A percentile compares a stretch with the other conserved stretches of the same genome.
Evolutionary conservation across 2,888 invertebrate species (phyloP).

Genomic region (Ectemnius lituratus): DNA sequence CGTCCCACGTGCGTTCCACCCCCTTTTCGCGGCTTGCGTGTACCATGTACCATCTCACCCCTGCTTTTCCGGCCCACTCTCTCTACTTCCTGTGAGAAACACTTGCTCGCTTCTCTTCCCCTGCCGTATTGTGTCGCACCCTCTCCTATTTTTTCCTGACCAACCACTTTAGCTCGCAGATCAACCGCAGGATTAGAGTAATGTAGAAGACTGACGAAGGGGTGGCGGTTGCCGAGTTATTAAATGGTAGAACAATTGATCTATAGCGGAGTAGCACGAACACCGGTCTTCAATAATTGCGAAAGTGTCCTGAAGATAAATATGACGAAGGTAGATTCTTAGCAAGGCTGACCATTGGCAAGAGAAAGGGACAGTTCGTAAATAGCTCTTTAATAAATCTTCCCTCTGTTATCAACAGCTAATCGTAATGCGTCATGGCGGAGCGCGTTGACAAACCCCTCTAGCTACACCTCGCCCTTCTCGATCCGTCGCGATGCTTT

Average conservation of each 20-base stretch:
- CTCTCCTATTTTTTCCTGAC: too few relatives aligned
- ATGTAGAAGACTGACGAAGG: too few relatives aligned
- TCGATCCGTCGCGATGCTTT: slow-evolving; percentile 30
- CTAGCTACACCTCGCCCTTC: slow-evolving; percentile 60
- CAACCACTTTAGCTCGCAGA: too few relatives aligned
- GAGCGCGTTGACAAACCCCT: slow-evolving; percentile 71
- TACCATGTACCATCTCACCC: too few relatives aligned
- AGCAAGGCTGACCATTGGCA: slow-evolving; percentile 9
- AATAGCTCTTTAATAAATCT: slow-evolving; percentile 73
- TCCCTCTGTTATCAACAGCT: slow-evolving; percentile 71
- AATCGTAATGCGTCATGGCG: slow-evolving; percentile 74
- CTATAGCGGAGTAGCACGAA: neutral
- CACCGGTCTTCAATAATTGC: too few relatives aligned
- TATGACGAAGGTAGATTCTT: too few relatives aligned
- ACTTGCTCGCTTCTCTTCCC: too few relatives aligned
- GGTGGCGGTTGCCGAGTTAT: neutral
- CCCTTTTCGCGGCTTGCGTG: neutral
- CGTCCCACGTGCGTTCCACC: neutral
- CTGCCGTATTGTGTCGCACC: too few relatives aligned
- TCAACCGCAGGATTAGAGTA: too few relatives aligned
- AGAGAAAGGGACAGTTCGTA: slow-evolving; percentile 47
- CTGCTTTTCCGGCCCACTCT: too few relatives aligned
- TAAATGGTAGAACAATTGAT: neutral
- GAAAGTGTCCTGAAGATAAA: too few relatives aligned
- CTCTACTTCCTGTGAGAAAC: too few relatives aligned